Base-by-base conservation (phyloP, 2,888 invertebrate species). In the Drosophila eohydei region DNA sequence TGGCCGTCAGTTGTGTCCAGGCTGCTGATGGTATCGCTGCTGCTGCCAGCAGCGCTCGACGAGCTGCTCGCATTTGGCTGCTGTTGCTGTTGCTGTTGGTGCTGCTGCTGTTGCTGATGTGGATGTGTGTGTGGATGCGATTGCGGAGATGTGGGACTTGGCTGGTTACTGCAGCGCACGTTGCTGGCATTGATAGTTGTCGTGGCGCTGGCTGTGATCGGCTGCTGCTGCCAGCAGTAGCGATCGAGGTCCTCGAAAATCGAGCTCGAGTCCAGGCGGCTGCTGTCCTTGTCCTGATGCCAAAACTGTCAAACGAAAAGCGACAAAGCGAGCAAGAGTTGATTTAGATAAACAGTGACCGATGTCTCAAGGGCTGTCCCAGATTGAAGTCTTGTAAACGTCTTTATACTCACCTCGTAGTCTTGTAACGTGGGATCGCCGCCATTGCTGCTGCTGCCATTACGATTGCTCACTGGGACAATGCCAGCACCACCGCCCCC, bases 161-260 rank as follows among this genome's bases (percentile, higher is more conserved):
- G 74, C 58, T 86, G 86, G 34, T 74, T 88, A 56, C 51, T 80
- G 83, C 89, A 94, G 93, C 52, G 94, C 81, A 89, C 94, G 92
- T 71, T 83, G 74, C 79, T 91, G 61, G 94, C 94, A 55, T 94
- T 94, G 11, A 78, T 56, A 44, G 71, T 76, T 41, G 83, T 55
- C 55, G 88, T 48, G 34, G 78, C 52, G 63, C 90, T 75, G 59
- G 80, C 78, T 6, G 80, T 70, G 74, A 94, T 94, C 30, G 89
- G 84, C 81, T 95, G 95, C 90, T 95, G 95, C 77, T 94, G 95
- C 97, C 97, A 97, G 91, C 96, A 97, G 92, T 95, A 96, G 92
- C 96, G 96, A 93, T 97, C 97, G 86, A 97, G 94, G 93, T 97
- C 97, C 92, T 97, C 97, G 87, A 97, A 94, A 90, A 97, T 96